phyloP scores from a whole-genome alignment of 1,140 invertebrate species.

The Panagrolaimus sp. region DNA sequence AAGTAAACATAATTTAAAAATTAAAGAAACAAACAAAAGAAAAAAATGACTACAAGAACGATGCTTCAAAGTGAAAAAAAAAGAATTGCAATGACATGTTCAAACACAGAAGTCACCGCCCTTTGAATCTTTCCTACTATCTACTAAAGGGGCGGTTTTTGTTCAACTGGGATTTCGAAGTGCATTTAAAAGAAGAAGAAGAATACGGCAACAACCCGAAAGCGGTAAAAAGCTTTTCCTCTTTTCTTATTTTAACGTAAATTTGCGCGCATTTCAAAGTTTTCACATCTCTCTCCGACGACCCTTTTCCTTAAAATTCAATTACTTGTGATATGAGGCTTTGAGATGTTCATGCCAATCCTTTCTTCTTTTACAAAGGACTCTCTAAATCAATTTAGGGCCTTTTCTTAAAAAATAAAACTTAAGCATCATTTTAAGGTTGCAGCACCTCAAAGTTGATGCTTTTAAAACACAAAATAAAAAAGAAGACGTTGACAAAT shows the following conservation, averaged over 20 bases:
- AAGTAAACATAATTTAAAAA: no score
- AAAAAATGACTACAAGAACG: no score
- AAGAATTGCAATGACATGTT: no score
- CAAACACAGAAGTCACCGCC: no score
- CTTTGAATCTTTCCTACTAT: neutral
- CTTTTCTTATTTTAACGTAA: neutral
- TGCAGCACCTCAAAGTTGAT: neutral
- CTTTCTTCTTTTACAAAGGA: neutral
- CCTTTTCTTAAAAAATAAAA: neutral
- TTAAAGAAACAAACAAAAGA: no score
- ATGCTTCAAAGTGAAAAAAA: no score
- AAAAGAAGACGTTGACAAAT: neutral
- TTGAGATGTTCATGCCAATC: neutral
- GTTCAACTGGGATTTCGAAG: neutral
- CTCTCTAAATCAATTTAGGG: slow-evolving; percentile 6
- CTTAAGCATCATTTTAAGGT: neutral
- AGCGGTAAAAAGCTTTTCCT: slow-evolving; percentile 1
- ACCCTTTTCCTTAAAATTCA: neutral
- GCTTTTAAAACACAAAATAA: slow-evolving; percentile 5
- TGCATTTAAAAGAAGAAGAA: neutral
- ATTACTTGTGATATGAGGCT: slow-evolving; percentile 11
- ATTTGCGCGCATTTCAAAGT: slow-evolving; percentile 4
- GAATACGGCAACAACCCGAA: neutral
- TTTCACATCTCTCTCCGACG: neutral
- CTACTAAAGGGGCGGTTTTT: neutral